A percentile compares a stretch with the other conserved stretches of the same genome.
Evolutionary conservation across 2,888 invertebrate genomes (phyloP).

Genomic region (Ctenicera cuprea): DNA sequence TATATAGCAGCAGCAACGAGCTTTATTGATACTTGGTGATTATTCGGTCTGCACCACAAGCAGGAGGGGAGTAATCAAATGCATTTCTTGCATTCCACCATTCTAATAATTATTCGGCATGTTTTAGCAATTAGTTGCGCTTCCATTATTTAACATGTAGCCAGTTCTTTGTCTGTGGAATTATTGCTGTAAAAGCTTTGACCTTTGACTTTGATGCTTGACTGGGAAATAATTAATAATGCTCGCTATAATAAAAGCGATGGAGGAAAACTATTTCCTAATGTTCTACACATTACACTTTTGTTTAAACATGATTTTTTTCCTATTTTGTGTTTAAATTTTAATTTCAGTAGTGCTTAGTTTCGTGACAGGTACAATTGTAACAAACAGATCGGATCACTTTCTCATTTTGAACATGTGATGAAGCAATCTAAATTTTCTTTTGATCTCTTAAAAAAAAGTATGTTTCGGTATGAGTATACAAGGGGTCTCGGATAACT

Average conservation of each 20-base stretch:
- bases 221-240: constrained; percentile 15
- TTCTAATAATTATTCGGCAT: constrained; percentile 51
- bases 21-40: constrained; percentile 47
- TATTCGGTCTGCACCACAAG: constrained; percentile 39
- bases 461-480: not conserved
- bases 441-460: too few relatives aligned
- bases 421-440: too few relatives aligned
- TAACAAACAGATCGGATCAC: too few relatives aligned
- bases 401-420: too few relatives aligned
- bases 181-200: constrained; percentile 28
- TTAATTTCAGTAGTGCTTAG: too few relatives aligned
- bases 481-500: constrained; percentile 11
- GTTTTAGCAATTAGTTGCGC: constrained; percentile 50
- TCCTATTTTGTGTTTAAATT: too few relatives aligned
- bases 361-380: too few relatives aligned
- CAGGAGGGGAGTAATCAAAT: constrained; percentile 46
- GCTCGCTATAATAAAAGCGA: constrained; percentile 1
- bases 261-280: not conserved
- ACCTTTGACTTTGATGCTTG: constrained; percentile 25
- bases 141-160: constrained; percentile 47
- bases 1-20: constrained; percentile 27
- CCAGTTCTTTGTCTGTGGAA: constrained; percentile 40
- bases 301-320: too few relatives aligned
- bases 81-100: constrained; percentile 50
- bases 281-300: not conserved